These are phyloP conservation scores for Prorops nasuta DNA, from an alignment of 1,140 invertebrate species.

Conservation along the genomic window DNA sequence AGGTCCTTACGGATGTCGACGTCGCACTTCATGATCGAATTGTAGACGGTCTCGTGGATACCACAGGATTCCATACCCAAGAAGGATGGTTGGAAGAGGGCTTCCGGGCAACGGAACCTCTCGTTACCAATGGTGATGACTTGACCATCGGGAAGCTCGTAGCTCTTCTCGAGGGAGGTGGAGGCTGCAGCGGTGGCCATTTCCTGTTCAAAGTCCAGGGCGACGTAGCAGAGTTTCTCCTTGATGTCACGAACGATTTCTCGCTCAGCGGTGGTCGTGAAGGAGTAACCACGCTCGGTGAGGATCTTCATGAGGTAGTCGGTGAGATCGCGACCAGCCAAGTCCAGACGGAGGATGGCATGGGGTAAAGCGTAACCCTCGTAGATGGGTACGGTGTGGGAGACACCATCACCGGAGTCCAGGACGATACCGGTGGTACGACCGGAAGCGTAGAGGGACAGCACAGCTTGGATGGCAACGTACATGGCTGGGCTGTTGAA, in stretches of 20 bases:
- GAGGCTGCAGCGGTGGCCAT: constrained; percentile 82
- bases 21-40: constrained; percentile 88
- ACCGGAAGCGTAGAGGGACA: constrained; percentile 83
- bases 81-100: too few relatives aligned
- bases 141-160: constrained; percentile 73
- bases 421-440: constrained; percentile 84
- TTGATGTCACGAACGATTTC: too few relatives aligned
- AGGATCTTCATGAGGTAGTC: constrained; percentile 85
- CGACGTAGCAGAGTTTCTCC: too few relatives aligned
- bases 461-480: constrained; percentile 80
- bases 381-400: constrained; percentile 87
- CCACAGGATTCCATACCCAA: constrained; percentile 82
- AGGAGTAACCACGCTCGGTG: constrained; percentile 72
- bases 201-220: constrained; percentile 74
- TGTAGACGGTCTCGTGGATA: constrained; percentile 83
- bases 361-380: constrained; percentile 77
- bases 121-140: constrained; percentile 88
- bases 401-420: constrained; percentile 84
- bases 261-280: constrained; percentile 70
- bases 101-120: constrained; percentile 83
- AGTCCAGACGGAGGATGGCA: constrained; percentile 83
- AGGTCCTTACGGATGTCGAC: constrained; percentile 81
- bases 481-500: constrained; percentile 85
- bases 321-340: constrained; percentile 85
- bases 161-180: too few relatives aligned